A percentile compares a stretch with the other conserved stretches of the same genome.
Conservation (phyloP, 2,113 vertebrate genomes). For the Dolichotis patagonum region DNA sequence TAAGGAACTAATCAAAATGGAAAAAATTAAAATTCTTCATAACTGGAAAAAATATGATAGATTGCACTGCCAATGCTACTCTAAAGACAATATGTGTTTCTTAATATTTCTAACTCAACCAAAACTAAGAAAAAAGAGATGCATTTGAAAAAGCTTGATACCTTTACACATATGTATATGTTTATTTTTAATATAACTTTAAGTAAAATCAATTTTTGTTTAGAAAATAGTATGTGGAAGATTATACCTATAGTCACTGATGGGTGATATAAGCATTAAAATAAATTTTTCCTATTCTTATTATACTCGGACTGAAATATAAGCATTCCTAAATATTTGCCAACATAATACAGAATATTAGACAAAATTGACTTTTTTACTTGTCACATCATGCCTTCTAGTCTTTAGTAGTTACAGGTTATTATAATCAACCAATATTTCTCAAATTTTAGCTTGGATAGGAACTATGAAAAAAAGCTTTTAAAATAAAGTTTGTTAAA, state of each 20-base stretch:
- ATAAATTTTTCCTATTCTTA: not conserved
- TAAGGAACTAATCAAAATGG: not conserved
- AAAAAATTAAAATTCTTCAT: not conserved
- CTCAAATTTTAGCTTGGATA: not conserved
- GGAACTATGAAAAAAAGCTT: not conserved
- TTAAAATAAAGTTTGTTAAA: not conserved
- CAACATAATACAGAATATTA: not conserved
- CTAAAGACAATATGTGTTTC: not conserved
- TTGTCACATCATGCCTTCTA: not conserved
- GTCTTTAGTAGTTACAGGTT: not conserved
- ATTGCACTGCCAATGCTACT: not conserved
- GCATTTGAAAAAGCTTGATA: not conserved
- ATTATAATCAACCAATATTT: not conserved
- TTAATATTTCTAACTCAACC: not conserved
- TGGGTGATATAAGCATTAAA: not conserved
- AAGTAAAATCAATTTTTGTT: not conserved
- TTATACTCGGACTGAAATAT: not conserved
- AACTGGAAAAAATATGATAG: not conserved
- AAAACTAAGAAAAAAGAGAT: not conserved
- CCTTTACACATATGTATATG: not conserved
- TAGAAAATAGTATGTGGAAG: not conserved
- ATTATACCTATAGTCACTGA: not conserved
- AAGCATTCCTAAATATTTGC: not conserved
- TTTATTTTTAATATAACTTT: not conserved
- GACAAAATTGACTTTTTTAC: not conserved